Evolutionary conservation across 2,888 invertebrate species (phyloP).

Genomic region (Phortica magna): DNA sequence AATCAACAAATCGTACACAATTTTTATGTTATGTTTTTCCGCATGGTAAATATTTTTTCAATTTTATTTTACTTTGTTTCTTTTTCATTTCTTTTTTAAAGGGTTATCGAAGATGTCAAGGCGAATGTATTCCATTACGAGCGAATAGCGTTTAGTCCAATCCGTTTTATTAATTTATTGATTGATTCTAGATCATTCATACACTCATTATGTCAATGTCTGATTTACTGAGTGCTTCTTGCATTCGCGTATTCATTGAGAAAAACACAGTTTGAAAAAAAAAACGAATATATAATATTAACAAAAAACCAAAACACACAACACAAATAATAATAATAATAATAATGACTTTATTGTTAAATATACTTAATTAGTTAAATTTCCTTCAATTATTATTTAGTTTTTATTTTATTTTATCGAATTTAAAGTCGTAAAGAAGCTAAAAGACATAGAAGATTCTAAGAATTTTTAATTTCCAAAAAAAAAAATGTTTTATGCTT

Average conservation of each 20-base stretch:
- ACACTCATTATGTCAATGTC: not conserved
- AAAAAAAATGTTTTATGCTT: conserved; percentile 49
- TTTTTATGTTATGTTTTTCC: not conserved
- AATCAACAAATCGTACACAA: not conserved
- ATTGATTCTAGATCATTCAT: conserved; percentile 25
- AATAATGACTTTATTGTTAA: not conserved
- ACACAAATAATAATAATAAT: not conserved
- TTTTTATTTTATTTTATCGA: not conserved
- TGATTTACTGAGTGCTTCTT: conserved; percentile 6
- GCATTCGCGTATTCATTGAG: conserved; percentile 34
- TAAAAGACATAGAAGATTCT: conserved; percentile 72
- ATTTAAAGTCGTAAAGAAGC: conserved; percentile 52
- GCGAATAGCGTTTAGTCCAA: conserved; percentile 80
- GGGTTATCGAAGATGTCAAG: conserved; percentile 79
- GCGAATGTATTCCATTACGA: conserved; percentile 82
- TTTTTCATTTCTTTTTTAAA: conserved; percentile 75
- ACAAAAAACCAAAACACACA: conserved; percentile 32
- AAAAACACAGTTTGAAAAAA: conserved; percentile 39
- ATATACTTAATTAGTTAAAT: conserved; percentile 16
- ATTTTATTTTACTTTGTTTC: conserved; percentile 67
- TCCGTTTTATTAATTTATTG: conserved; percentile 38
- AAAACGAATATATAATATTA: conserved; percentile 32
- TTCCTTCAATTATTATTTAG: conserved; percentile 21
- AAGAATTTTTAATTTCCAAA: conserved; percentile 49
- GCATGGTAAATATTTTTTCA: conserved; percentile 44